Percentiles rank a stretch among this genome's conserved stretches.
phyloP scores from a whole-genome alignment of 2,113 vertebrate species.

The Chelonoidis abingdonii region DNA sequence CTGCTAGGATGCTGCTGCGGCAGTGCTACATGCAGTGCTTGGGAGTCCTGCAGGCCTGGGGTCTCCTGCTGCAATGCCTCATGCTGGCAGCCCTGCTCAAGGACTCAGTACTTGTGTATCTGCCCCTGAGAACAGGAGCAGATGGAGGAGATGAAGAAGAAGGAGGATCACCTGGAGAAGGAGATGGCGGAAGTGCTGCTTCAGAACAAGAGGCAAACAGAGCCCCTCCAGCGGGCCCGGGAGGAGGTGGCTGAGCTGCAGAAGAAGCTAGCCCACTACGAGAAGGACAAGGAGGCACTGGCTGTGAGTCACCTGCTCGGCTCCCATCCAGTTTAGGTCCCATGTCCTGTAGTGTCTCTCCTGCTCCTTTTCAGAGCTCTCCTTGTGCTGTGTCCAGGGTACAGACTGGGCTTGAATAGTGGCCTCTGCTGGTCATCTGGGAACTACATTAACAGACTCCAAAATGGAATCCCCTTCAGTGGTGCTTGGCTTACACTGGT shows the following conservation, averaged over 20 bases:
- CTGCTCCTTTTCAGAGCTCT: fast-evolving
- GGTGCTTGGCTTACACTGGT: neutral
- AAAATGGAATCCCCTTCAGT: neutral
- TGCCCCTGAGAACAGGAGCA: slow-evolving; percentile 79
- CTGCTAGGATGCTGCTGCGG: neutral
- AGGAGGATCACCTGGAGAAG: slow-evolving; percentile 76
- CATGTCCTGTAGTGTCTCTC: neutral
- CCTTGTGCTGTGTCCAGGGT: fast-evolving
- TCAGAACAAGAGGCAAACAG: slow-evolving; percentile 82
- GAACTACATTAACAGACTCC: neutral
- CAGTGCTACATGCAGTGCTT: neutral
- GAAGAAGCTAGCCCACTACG: slow-evolving; percentile 75
- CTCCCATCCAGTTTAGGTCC: neutral
- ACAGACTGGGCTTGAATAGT: fast-evolving
- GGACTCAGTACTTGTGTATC: neutral
- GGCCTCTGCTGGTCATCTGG: neutral
- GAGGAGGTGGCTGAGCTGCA: slow-evolving; percentile 78
- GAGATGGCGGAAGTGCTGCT: slow-evolving; percentile 77
- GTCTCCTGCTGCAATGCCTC: neutral
- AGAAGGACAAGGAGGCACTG: slow-evolving; percentile 81
- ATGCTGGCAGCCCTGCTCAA: neutral
- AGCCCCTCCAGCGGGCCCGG: slow-evolving; percentile 78
- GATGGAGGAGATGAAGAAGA: slow-evolving; percentile 81
- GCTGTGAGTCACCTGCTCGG: slow-evolving; percentile 68
- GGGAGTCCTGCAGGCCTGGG: neutral